Evolutionary conservation across 2,888 invertebrate species (phyloP), one percentile per base, ranked within the genome.

Genomic region (Eledona agricola): DNA sequence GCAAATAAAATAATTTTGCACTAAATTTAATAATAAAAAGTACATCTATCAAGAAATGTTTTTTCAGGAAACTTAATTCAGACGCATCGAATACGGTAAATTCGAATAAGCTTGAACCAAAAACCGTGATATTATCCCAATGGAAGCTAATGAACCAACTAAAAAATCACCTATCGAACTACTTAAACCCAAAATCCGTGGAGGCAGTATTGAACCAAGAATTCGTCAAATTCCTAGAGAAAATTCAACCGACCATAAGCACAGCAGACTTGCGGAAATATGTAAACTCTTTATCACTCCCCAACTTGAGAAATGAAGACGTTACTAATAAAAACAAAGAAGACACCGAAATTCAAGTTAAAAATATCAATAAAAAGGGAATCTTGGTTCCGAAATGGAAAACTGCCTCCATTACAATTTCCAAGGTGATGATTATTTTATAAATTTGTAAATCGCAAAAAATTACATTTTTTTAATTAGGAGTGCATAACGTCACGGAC

Each of bases 401-500:
- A n/a, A n/a, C n/a, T n/a, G n/a, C n/a, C n/a, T n/a, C n/a, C n/a
- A n/a, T n/a, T n/a, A n/a, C n/a, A n/a, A n/a, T n/a, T n/a, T n/a
- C n/a, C n/a, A n/a, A n/a, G n/a, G n/a, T n/a, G 15, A 49, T 25
- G 12, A 23, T 5, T 26, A 23, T 29, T 51, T 32, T 25, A 45
- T 20, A 34, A 22, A 23, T 34, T 34, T 4, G 34, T 45, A n/a
- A 11, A 11, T 6, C 17, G 5, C 28, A 10, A 3, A 9, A 10
- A 12, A 6, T 28, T n/a, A 10, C 2, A 11, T 6, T 38, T 23
- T 29, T 5, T 75, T 22, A 71, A 77, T 4, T 79, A 51, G 42
- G 51, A 43, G 35, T 25, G 34, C 1, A 26, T 51, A n/a, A 23
- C 31, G 5, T 82, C 85, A 0, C 80, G 86, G 63, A 88, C 88